phyloP scores from a whole-genome alignment of 2,113 vertebrate genomes.

The Ceyx cyanopectus region DNA sequence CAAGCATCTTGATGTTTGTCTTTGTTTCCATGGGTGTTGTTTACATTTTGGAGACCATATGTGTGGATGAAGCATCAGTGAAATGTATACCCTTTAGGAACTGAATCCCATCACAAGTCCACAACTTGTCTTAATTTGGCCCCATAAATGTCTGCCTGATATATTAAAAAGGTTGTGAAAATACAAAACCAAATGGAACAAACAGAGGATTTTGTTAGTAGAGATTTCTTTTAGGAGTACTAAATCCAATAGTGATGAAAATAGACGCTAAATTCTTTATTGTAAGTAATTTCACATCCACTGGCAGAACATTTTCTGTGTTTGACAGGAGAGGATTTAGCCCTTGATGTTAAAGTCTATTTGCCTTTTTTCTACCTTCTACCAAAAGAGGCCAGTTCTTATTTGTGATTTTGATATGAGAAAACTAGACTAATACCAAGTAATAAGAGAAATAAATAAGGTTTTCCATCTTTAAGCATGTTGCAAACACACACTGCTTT shows the following conservation, averaged over 20 bases:
- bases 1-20: background rate
- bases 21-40: constrained; percentile 22
- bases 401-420: background rate
- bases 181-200: background rate
- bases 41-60: background rate
- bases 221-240: background rate
- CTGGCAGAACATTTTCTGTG: background rate
- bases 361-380: background rate
- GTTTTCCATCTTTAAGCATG: background rate
- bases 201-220: background rate
- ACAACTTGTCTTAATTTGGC: background rate
- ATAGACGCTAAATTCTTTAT: background rate
- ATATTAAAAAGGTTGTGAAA: background rate
- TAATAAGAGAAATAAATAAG: background rate
- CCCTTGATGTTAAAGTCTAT: accelerated
- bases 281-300: background rate
- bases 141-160: background rate
- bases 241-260: background rate
- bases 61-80: background rate
- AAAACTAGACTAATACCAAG: background rate
- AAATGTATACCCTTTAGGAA: background rate
- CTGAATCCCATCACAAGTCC: background rate
- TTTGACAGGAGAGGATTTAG: background rate
- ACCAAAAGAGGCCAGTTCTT: background rate
- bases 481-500: background rate